phyloP scores from a whole-genome alignment of 2,113 vertebrate species.

The Pipa parva region DNA sequence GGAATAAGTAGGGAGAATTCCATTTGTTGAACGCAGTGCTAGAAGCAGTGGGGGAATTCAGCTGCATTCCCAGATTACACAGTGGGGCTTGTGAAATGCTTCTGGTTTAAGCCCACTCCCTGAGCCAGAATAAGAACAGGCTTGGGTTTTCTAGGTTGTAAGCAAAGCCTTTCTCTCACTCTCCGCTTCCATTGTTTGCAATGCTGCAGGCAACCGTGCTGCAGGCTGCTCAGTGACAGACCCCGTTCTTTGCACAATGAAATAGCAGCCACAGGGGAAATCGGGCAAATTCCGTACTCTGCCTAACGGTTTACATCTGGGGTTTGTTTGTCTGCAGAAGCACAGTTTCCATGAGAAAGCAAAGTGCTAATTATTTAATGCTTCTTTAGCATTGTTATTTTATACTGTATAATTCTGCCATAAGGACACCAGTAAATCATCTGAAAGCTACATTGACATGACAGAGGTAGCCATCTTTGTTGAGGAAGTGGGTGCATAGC shows the following conservation, averaged over 20 bases:
- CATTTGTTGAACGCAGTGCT: background rate
- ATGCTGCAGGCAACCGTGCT: conserved; percentile 30
- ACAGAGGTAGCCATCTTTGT: too few species aligned
- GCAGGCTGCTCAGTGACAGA: conserved; percentile 33
- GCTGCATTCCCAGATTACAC: conserved; percentile 8
- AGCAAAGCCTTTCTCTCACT: conserved; percentile 25
- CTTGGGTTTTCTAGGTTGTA: conserved; percentile 41
- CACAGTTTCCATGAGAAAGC: too few species aligned
- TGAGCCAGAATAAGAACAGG: conserved; percentile 26
- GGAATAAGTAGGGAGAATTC: background rate
- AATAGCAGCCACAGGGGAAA: conserved; percentile 28
- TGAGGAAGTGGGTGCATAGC: too few species aligned
- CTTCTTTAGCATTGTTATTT: too few species aligned
- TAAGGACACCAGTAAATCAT: too few species aligned
- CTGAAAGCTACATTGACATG: too few species aligned
- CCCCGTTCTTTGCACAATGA: conserved; percentile 15
- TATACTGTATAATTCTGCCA: too few species aligned
- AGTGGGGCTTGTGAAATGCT: conserved; percentile 24
- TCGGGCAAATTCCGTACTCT: too few species aligned
- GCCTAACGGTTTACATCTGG: too few species aligned
- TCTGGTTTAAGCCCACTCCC: conserved; percentile 9
- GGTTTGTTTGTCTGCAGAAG: too few species aligned
- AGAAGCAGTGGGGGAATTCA: background rate
- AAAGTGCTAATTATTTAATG: too few species aligned
- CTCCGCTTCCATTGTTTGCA: conserved; percentile 11